Base-by-base conservation (phyloP, 2,888 invertebrate genomes). In the Eupithecia pulchellata region DNA sequence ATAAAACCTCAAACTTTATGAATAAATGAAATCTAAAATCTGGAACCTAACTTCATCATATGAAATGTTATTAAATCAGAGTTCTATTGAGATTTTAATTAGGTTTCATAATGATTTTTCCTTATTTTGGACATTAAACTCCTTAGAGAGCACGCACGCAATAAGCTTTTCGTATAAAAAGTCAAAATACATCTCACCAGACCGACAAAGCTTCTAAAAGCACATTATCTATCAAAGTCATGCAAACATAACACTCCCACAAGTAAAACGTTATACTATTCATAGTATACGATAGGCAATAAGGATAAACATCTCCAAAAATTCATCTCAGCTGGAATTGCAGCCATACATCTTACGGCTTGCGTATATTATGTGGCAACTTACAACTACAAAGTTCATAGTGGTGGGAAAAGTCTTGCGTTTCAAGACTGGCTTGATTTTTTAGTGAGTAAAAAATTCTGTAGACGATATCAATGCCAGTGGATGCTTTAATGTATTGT, bases 301-400 rank as follows among this genome's bases (percentile, higher is more conserved):
- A 75, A 77, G 78, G 78, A 78, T 77, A 78, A 76, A 78, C 77
- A 78, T 78, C 78, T 72, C 68, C 72, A 72, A 75, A 75, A 77
- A 78, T 75, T 77, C 78, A 71, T 77, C 78, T 78, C 72, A 73
- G 75, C 74, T 73, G 72, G 75, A 75, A 78, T 78, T 77, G 75
- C 75, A 71, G 70, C 72, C 74, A 78, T 78, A 75, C 52, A 71
- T 78, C 78, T 78, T 75, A 66, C 34, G 67, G 64, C 68, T 36
- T 34, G 68, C 72, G 71, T 73, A 74, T 71, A 74, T 74, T 76
- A 68, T 72, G 75, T 71, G 73, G 73, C 36, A 64, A 68, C 65
- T 68, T 63, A 73, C 47, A 70, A 73, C 75, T 73, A 72, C 67
- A 69, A 72, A 72, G 47, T 73, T 73, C n/a, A 32, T 68, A 72